Evolutionary conservation across 1,140 invertebrate species (phyloP), one percentile per base, ranked within the genome.

Genomic region (Cotesia glomerata): DNA sequence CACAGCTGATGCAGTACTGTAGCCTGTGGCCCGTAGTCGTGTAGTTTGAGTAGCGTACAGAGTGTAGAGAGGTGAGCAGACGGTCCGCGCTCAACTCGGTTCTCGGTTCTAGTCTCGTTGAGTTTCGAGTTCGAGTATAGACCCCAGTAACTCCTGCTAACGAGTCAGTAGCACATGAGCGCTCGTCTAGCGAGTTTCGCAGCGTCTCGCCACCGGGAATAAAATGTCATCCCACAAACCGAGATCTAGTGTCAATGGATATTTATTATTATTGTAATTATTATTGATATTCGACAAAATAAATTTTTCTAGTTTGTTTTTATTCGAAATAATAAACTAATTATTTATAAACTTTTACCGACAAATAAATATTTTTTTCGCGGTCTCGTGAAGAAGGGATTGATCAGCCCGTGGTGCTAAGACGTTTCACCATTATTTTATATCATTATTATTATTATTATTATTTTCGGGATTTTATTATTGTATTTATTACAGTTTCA

Each of bases 131-230:
- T 45, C 39, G 39, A 9, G 75, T 85, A 85, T 84, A 86, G 77
- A 65, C 74, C 74, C 75, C 76, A 76, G 74, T 78, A 68, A 49
- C 69, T 69, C 66, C 70, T 65, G 36, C 63, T 76, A 75, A 75
- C 75, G 74, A 85, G 78, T 82, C 83, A 87, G 86, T 87, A 83
- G 83, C 79, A 79, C 78, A 84, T 80, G 83, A 86, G 84, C 85
- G 84, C 84, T 87, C 85, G 82, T 77, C 61, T 71, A 71, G 76
- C 77, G 84, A 81, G 83, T 76, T 83, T 80, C 80, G 80, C 74
- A 39, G 73, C 51, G 58, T 65, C 52, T 72, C 63, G 61, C 70
- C 68, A 72, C 65, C 65, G 72, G 62, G 63, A 68, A 63, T 74
- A 74, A 74, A 71, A 71, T 74, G 73, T 71, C 73, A 74, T 63